These are phyloP conservation scores for Cardiocondyla obscurior DNA, from an alignment of 1,140 invertebrate species.

Conservation along the genomic window DNA sequence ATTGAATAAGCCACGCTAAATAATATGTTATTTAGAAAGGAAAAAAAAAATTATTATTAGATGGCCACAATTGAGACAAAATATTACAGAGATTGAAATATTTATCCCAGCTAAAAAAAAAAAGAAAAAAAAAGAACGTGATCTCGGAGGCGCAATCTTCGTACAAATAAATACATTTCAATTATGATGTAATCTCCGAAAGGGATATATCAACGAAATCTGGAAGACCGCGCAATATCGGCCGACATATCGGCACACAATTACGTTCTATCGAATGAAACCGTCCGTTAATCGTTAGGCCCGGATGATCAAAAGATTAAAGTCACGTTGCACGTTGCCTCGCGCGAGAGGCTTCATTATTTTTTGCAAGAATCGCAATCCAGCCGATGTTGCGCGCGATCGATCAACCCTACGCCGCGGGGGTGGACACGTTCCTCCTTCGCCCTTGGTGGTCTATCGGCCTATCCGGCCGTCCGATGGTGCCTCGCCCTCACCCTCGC, in stretches of 20 bases:
- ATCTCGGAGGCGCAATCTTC: not conserved
- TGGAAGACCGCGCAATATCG: constrained; percentile 17
- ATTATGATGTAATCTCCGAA: not conserved
- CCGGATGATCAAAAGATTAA: constrained; percentile 47
- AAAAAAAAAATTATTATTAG: no score
- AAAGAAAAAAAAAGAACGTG: not conserved
- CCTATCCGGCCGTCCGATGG: constrained; percentile 34
- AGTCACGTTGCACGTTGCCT: constrained; percentile 12
- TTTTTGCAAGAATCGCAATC: constrained; percentile 42
- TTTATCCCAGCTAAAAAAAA: not conserved
- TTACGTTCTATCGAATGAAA: constrained; percentile 40
- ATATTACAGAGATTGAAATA: not conserved
- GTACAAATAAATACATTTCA: not conserved
- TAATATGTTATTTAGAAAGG: no score
- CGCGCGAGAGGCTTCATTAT: constrained; percentile 40
- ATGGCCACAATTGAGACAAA: not conserved
- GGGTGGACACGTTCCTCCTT: constrained; percentile 46
- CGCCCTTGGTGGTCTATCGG: constrained; percentile 24
- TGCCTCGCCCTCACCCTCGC: constrained; percentile 14
- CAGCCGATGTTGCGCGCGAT: constrained; percentile 33
- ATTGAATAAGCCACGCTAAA: no score
- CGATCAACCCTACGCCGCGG: constrained; percentile 43
- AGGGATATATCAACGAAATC: constrained; percentile 16
- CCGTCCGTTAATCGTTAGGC: constrained; percentile 40
- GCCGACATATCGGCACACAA: constrained; percentile 6